A percentile compares a stretch with the other conserved stretches of the same genome.
phyloP scores from a whole-genome alignment of 2,888 invertebrate species.

The Sinopyrophorus schimmeli region DNA sequence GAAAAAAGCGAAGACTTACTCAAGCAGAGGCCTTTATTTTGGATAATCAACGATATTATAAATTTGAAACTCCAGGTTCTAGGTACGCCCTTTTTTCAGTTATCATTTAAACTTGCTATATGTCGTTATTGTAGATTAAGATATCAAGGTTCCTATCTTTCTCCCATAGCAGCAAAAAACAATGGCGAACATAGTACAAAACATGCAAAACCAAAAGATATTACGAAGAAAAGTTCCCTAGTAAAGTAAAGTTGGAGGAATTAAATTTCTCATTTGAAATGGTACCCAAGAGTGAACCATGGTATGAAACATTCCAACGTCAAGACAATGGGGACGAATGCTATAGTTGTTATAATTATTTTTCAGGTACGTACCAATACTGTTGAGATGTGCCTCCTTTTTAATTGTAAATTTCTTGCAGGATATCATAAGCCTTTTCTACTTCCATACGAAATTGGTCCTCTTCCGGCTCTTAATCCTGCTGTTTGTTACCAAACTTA shows the following conservation, averaged over 20 bases:
- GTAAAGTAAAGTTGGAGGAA: conserved; percentile 62
- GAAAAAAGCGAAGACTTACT: conserved; percentile 55
- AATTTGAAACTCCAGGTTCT: conserved; percentile 56
- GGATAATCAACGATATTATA: conserved; percentile 64
- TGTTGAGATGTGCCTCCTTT: neutral
- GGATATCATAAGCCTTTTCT: conserved; percentile 66
- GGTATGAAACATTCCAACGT: conserved; percentile 78
- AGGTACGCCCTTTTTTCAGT: conserved; percentile 45
- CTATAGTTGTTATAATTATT: conserved; percentile 57
- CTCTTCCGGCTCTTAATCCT: conserved; percentile 63
- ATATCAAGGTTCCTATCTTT: conserved; percentile 52
- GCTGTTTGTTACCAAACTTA: conserved; percentile 56
- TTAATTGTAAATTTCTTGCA: conserved; percentile 41
- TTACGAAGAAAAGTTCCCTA: conserved; percentile 42
- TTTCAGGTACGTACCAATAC: conserved; percentile 8
- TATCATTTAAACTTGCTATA: neutral
- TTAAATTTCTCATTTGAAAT: conserved; percentile 76
- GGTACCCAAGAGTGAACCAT: conserved; percentile 72
- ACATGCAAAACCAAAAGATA: conserved; percentile 20
- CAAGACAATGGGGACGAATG: conserved; percentile 73
- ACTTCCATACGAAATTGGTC: conserved; percentile 76
- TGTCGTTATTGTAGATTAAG: conserved; percentile 45
- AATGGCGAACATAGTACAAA: conserved; percentile 42
- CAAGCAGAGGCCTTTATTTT: conserved; percentile 62
- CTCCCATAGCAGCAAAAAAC: conserved; percentile 40